Base-by-base conservation (phyloP, 1,140 invertebrate genomes). In the Bombus fervidus region DNA sequence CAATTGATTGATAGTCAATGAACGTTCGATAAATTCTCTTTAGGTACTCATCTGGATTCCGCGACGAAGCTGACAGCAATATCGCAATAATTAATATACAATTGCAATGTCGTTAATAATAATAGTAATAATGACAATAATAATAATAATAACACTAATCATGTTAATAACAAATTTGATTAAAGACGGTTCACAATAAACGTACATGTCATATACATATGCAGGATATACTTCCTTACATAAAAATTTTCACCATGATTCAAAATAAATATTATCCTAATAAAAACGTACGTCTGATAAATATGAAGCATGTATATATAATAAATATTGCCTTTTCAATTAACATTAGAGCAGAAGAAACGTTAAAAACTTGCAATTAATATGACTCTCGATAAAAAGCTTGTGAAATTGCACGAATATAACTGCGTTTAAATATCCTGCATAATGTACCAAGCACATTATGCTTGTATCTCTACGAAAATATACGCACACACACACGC, bases 11-110 rank as follows among this genome's bases (percentile, higher is more conserved):
- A 90, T 81, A 88, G 47, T 89, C 59, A 73, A 86, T 90, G 66
- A 86, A 88, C 83, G 71, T 86, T 90, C 81, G 74, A 90, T 91
- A 91, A 91, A 91, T 90, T 90, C 83, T 89, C 85, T 91, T 85
- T 87, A 84, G 75, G 31, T 89, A 81, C 80, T 89, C 62, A 69
- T 81, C 53, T 86, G 64, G 78, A 53, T 83, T 74, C n/a, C 66
- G 79, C 78, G 79, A 89, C 53, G 74, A 89, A 87, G 62, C 47
- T 43, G 72, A 76, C 64, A 83, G 53, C 80, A 88, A 86, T 87
- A 87, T 64, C 83, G 85, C 79, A 79, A 83, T 89, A 91, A 90
- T 91, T 73, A 62, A 91, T 87, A 73, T 85, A 91, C 66, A 89
- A 89, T 83, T 82, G 28, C 85, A 89, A 75, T 91, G 89, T 87